These are phyloP conservation scores for Noctua fimbriata DNA, from an alignment of 2,888 invertebrate genomes.

Conservation along the genomic window DNA sequence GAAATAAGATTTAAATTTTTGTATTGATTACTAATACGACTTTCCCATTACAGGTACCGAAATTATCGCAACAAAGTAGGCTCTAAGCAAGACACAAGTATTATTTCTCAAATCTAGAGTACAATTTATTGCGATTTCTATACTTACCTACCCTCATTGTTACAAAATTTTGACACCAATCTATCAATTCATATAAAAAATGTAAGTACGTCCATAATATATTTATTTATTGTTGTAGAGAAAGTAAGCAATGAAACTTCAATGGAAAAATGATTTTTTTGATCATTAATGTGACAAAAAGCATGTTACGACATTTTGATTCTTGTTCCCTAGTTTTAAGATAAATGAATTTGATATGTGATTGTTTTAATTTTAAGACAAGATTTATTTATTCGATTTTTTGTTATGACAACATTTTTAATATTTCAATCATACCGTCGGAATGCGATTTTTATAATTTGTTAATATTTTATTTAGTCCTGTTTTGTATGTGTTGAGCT, in stretches of 20 bases:
- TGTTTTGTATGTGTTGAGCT: constrained; percentile 41
- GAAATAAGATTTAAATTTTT: background rate
- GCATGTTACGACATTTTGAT: constrained; percentile 46
- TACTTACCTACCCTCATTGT: constrained; percentile 31
- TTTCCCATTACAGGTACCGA: constrained; percentile 66
- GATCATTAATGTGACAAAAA: constrained; percentile 36
- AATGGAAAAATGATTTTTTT: constrained; percentile 29
- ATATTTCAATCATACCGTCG: constrained; percentile 40
- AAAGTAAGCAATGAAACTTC: constrained; percentile 27
- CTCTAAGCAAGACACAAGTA: constrained; percentile 69
- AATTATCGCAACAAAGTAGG: constrained; percentile 62
- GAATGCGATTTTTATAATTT: constrained; percentile 57
- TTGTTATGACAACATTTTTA: constrained; percentile 45
- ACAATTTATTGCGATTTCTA: constrained; percentile 54
- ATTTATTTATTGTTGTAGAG: constrained; percentile 56
- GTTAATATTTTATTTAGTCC: constrained; percentile 46
- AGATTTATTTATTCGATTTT: constrained; percentile 65
- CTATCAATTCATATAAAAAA: constrained; percentile 33
- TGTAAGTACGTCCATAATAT: constrained; percentile 48
- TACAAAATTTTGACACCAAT: constrained; percentile 37
- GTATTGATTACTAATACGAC: background rate
- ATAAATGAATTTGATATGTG: constrained; percentile 69
- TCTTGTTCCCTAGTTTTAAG: constrained; percentile 58
- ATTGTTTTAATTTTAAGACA: constrained; percentile 66
- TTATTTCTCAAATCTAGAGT: constrained; percentile 68